These are phyloP conservation scores for Drosophila nr. fundita DNA, from an alignment of 2,888 invertebrate species.

Conservation along the genomic window DNA sequence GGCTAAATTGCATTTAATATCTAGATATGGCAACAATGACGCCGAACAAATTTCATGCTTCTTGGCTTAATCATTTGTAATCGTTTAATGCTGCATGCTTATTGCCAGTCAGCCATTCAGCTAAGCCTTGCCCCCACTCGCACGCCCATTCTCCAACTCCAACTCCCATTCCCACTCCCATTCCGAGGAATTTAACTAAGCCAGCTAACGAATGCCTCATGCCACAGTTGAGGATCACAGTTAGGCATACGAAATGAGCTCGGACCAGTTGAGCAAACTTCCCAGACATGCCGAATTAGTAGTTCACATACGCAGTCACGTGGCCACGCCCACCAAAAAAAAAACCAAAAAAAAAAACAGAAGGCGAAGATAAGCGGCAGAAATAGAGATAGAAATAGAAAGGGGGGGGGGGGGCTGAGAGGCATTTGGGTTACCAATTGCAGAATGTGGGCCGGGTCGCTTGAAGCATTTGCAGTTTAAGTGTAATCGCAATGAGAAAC, in stretches of 20 bases:
- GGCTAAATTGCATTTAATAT: constrained; percentile 57
- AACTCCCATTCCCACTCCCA: too few species aligned
- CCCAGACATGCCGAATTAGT: constrained; percentile 65
- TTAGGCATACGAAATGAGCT: constrained; percentile 56
- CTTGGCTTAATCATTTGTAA: constrained; percentile 74
- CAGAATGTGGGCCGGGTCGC: constrained; percentile 33
- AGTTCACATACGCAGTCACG: constrained; percentile 58
- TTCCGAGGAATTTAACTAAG: constrained; percentile 2
- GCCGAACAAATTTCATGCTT: constrained; percentile 60
- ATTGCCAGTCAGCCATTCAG: constrained; percentile 36
- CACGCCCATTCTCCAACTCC: too few species aligned
- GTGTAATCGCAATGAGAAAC: constrained; percentile 73
- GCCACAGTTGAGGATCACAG: constrained; percentile 31
- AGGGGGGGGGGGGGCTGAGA: background rate
- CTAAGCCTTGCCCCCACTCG: constrained; percentile 17
- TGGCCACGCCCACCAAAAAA: constrained; percentile 29
- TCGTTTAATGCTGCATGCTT: constrained; percentile 67
- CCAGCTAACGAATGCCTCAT: constrained; percentile 13
- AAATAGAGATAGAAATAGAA: background rate
- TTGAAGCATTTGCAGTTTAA: constrained; percentile 73
- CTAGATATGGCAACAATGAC: constrained; percentile 11
- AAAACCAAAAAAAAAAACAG: background rate
- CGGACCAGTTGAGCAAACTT: constrained; percentile 47
- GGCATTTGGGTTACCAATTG: constrained; percentile 11
- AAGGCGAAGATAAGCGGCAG: background rate